Percentiles rank a stretch among this genome's conserved stretches.
Evolutionary conservation across 2,888 invertebrate genomes (phyloP).

Genomic region (Callyntrura guangdongensis): DNA sequence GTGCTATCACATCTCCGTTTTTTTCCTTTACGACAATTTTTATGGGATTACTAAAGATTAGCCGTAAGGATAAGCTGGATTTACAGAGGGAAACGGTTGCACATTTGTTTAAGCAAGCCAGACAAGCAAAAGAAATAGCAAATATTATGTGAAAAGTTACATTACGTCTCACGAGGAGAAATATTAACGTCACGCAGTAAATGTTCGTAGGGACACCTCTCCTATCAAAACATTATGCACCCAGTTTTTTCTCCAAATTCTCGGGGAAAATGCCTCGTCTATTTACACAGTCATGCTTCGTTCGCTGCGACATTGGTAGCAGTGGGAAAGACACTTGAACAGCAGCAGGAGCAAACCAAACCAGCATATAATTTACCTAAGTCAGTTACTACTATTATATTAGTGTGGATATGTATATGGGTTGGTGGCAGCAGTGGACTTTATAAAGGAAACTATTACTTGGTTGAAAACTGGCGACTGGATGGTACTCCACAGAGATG

Average conservation of each 20-base stretch:
- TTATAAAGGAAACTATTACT: background rate
- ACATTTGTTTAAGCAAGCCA: slow-evolving; percentile 51
- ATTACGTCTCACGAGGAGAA: background rate
- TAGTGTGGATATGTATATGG: background rate
- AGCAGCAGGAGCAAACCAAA: background rate
- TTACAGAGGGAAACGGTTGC: slow-evolving; percentile 63
- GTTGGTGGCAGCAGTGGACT: too few relatives aligned
- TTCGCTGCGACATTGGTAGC: background rate
- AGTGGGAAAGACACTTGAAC: background rate
- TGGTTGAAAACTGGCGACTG: background rate
- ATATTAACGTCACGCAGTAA: background rate
- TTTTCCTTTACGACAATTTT: slow-evolving; percentile 58
- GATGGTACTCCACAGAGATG: background rate
- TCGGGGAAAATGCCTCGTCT: background rate
- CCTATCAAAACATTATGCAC: background rate
- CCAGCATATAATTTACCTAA: slow-evolving; percentile 25
- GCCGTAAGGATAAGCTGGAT: slow-evolving; percentile 68
- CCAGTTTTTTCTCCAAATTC: slow-evolving; percentile 3
- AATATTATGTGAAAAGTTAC: background rate
- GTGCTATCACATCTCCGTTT: slow-evolving; percentile 65
- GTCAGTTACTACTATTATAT: slow-evolving; percentile 25
- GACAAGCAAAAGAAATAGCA: background rate
- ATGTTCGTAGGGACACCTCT: background rate
- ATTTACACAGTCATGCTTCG: background rate
- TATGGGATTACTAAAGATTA: slow-evolving; percentile 75